These are phyloP conservation scores for Chunga burmeisteri DNA, from an alignment of 2,113 vertebrate genomes.

Conservation along the genomic window DNA sequence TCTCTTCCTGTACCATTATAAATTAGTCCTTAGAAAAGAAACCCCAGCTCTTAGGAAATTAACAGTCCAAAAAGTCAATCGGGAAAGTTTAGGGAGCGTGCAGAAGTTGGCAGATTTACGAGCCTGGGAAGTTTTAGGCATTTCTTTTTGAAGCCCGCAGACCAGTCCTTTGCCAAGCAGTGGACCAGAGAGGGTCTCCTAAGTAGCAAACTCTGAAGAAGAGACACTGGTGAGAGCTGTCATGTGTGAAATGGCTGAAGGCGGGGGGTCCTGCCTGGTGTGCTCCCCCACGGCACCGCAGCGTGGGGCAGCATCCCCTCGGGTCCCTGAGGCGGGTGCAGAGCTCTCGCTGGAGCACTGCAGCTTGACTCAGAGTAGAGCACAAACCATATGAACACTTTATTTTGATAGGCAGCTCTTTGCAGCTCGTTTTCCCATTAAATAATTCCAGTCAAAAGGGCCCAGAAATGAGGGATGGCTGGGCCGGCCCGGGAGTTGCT, in stretches of 20 bases:
- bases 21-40: not conserved
- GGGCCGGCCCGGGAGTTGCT: not conserved
- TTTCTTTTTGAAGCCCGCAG: not conserved
- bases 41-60: not conserved
- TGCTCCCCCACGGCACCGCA: rapidly evolving
- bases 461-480: not conserved
- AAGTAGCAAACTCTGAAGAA: not conserved
- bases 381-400: not conserved
- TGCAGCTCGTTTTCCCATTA: not conserved
- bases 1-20: not conserved
- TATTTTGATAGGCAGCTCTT: not conserved
- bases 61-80: not conserved
- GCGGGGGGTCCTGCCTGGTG: not conserved
- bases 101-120: constrained; percentile 1
- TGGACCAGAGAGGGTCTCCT: not conserved
- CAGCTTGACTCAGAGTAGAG: not conserved
- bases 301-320: not conserved
- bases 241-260: not conserved
- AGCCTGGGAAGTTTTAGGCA: not conserved
- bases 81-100: constrained; percentile 11
- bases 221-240: not conserved
- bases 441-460: not conserved
- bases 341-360: not conserved
- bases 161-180: not conserved
- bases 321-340: not conserved